A percentile compares a stretch with the other conserved stretches of the same genome.
Conservation (phyloP, 2,113 vertebrate species). For the Genyomyrus donnyi region DNA sequence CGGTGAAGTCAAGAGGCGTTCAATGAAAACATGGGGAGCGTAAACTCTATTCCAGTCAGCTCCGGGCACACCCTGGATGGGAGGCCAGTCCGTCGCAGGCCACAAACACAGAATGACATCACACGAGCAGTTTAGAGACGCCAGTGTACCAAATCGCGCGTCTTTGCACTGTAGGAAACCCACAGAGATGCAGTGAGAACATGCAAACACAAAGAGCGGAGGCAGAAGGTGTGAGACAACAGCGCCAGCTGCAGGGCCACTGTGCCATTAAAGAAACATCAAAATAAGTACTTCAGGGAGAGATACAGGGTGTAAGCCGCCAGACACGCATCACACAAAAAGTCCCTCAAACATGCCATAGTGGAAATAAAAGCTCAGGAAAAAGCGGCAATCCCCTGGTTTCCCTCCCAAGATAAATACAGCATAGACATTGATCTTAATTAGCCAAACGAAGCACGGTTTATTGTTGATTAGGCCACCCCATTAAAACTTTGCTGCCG, state of each 20-base stretch:
- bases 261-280: not conserved
- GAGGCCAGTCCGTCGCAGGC: not conserved
- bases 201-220: not conserved
- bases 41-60: not conserved
- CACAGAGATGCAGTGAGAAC: not conserved
- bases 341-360: not conserved
- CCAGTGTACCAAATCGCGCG: not conserved
- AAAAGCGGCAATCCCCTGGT: not conserved
- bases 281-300: not conserved
- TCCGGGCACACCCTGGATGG: not conserved
- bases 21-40: not conserved
- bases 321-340: not conserved
- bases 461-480: conserved; percentile 19
- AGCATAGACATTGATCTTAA: not conserved
- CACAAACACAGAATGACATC: not conserved
- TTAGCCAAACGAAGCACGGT: conserved; percentile 12
- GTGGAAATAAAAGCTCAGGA: not conserved
- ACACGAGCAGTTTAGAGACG: not conserved
- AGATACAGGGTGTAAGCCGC: not conserved
- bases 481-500: conserved; percentile 20
- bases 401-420: not conserved
- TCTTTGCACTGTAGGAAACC: not conserved
- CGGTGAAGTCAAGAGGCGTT: not conserved
- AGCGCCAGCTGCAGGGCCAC: not conserved
- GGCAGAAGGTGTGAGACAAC: not conserved